Base-by-base conservation (phyloP, 2,113 vertebrate genomes). In the Anhinga rufa region DNA sequence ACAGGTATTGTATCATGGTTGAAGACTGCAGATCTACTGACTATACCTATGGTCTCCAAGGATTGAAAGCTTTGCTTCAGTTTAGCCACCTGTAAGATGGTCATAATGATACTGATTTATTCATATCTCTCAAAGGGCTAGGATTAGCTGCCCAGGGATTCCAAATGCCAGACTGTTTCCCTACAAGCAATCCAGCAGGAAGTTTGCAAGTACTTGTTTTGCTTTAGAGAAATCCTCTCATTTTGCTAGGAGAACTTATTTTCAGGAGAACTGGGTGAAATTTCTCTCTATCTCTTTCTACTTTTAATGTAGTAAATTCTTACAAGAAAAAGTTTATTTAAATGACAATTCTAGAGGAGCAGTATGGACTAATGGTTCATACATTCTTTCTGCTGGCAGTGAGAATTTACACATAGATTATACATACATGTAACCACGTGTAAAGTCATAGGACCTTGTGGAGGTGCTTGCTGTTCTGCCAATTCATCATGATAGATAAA, bases 121-220 rank as follows among this genome's bases (percentile, higher is more conserved):
- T 74, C 9, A 2, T 40, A 7, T 58, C 28, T 69, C 82, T 79
- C 44, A 80, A 48, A 80, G 40, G 22, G 21, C 74, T 44, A 48
- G 58, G 70, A 88, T 82, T 84, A 93, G 36, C 38, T 91, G 28
- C 40, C 55, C 29, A 40, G 57, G 21, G 28, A 32, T 24, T 55
- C 31, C 46, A 55, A 77, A 60, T 44, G n/a, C 44, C 60, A 40
- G 25, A 40, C 51, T 83, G 16, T 11, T 78, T 60, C 32, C 17
- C 31, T 49, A 26, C 18, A 38, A 89, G 62, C 36, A 68, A 61
- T 57, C 40, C 31, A 87, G 69, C 69, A 88, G 34, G 20, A 72
- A 86, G 54, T 92, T 94, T 82, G 80, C 82, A 95, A 97, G 94
- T 88, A 87, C 17, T 69, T 90, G 60, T 71, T 95, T 92, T 79